These are phyloP conservation scores for Psilopogon haemacephalus DNA, from an alignment of 2,113 vertebrate species.

Conservation along the genomic window DNA sequence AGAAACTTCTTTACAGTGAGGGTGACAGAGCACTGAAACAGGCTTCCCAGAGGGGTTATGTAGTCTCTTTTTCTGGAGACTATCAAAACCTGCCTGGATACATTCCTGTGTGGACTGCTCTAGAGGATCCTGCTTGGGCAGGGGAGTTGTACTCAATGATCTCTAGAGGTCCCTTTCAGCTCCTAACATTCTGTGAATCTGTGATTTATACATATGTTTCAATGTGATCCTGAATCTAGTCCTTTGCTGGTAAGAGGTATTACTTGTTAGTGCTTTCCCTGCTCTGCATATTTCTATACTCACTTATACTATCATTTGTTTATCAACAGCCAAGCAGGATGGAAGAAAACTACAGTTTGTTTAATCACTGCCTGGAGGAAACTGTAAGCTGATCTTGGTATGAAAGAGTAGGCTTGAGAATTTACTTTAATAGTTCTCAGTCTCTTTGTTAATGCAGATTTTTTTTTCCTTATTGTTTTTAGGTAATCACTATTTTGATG, in stretches of 20 bases:
- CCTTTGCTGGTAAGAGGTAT: neutral
- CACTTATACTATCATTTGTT: neutral
- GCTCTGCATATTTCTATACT: neutral
- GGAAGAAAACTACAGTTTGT: neutral
- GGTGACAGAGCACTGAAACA: too few relatives aligned
- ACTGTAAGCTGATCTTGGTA: slow-evolving; percentile 33
- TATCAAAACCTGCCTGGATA: too few relatives aligned
- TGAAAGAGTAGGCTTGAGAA: slow-evolving; percentile 26
- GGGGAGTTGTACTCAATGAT: too few relatives aligned
- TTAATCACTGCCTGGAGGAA: slow-evolving; percentile 59
- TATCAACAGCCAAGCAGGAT: slow-evolving; percentile 11
- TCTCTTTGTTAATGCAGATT: slow-evolving; percentile 22
- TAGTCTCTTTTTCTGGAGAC: too few relatives aligned
- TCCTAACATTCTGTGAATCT: too few relatives aligned
- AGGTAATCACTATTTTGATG: slow-evolving; percentile 37
- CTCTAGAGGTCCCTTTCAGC: too few relatives aligned
- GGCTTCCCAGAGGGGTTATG: too few relatives aligned
- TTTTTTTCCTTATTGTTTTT: neutral
- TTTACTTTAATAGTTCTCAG: slow-evolving; percentile 40
- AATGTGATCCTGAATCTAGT: neutral
- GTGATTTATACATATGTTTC: neutral
- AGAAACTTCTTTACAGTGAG: too few relatives aligned
- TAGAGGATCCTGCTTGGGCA: too few relatives aligned
- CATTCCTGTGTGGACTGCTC: too few relatives aligned
- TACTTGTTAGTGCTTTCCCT: neutral